Percentiles rank a stretch among this genome's conserved stretches.
These are phyloP conservation scores for Mobula birostris DNA, from an alignment of 2,113 vertebrate species.

Conservation along the genomic window DNA sequence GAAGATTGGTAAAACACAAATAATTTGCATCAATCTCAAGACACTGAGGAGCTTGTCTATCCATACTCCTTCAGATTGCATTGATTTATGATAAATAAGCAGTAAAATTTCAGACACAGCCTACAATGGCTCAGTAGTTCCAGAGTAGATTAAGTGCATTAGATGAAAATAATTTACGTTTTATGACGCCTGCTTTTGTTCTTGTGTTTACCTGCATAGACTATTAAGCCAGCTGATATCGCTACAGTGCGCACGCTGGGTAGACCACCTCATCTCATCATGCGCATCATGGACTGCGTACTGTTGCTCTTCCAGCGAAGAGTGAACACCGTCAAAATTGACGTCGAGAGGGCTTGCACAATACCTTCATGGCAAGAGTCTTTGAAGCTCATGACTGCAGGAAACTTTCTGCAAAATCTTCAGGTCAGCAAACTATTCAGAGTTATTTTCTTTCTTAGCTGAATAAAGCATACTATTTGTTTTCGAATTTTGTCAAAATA, in stretches of 20 bases:
- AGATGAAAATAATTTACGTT: neutral
- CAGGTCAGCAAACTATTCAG: constrained; percentile 60
- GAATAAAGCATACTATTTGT: neutral
- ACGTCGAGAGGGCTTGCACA: constrained; percentile 70
- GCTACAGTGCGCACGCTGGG: constrained; percentile 85
- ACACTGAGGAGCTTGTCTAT: neutral
- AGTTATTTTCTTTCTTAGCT: neutral
- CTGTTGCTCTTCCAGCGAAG: constrained; percentile 82
- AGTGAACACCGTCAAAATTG: constrained; percentile 71
- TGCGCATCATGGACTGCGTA: constrained; percentile 97
- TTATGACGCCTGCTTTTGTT: neutral
- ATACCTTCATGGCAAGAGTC: constrained; percentile 91
- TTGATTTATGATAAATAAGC: neutral
- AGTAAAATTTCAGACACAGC: neutral
- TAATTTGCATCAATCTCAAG: neutral
- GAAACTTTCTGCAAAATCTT: constrained; percentile 85
- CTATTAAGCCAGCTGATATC: constrained; percentile 88
- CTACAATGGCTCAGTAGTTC: too few relatives aligned
- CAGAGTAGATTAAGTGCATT: constrained; percentile 31
- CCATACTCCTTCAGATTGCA: neutral
- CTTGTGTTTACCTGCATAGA: constrained; percentile 54
- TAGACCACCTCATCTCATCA: constrained; percentile 89
- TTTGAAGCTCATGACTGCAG: constrained; percentile 87
- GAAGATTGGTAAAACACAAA: neutral
- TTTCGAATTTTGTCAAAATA: neutral